Base-by-base conservation (phyloP, 2,797 vertebrate species). In the Danio albolineatus region DNA sequence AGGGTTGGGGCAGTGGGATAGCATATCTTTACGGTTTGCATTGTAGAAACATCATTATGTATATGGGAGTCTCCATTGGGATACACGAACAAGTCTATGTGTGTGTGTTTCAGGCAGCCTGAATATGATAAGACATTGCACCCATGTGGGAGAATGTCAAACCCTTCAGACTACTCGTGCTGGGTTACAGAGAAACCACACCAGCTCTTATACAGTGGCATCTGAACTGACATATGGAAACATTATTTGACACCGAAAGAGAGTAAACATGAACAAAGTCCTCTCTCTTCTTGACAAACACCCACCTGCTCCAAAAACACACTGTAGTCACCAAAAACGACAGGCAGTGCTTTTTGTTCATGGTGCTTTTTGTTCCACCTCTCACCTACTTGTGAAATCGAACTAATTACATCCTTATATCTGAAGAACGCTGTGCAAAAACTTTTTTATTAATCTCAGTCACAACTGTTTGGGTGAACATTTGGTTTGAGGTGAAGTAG, bases 81-180 rank as follows among this genome's bases (percentile, higher is more conserved):
- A 28, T 28, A 28, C 28, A 28, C 1, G 3, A 28, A 28, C 28
- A 28, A 28, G 28, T n/a, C n/a, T n/a, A n/a, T n/a, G n/a, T 28
- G 3, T 28, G 28, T 28, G 51, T 57, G 66, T 73, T 82, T 75
- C 72, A 84, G 59, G 79, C 76, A 78, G 69, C 60, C 71, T 69
- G 80, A 80, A 80, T 77, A 83, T 76, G 72, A 82, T 79, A 79
- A 60, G 56, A 41, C 70, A 75, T 46, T 43, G 59, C 60, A 70
- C 51, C 67, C 41, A 48, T 17, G 46, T 69, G 48, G 72, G 79
- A 80, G 53, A 82, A 69, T 61, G 81, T 74, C 78, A 71, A 51
- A 79, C 78, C 21, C 16, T 41, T 41, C 44, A 78, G 54, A 78
- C 54, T 38, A n/a, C 41, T 36, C 19, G 19, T 39, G 48, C 54